A percentile compares a stretch with the other conserved stretches of the same genome.
Conservation (phyloP, 2,113 vertebrate species). For the Maccullochella peelii region DNA sequence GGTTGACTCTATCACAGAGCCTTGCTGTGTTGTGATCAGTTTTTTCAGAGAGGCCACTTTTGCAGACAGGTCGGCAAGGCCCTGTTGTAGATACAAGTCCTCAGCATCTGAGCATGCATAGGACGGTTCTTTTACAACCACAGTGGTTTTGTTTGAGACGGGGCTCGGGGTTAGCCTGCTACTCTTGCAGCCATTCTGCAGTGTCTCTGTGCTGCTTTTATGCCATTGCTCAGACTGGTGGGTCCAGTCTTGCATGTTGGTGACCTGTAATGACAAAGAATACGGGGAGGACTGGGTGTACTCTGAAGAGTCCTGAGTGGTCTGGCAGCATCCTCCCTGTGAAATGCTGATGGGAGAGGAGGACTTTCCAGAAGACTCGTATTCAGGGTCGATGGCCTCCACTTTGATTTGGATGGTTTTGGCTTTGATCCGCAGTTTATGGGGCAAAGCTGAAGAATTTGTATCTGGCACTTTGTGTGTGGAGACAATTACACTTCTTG, state of each 20-base stretch:
- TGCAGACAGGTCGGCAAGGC: slow-evolving; percentile 86
- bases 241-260: slow-evolving; percentile 91
- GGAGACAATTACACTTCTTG: slow-evolving; percentile 86
- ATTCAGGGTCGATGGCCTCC: slow-evolving; percentile 91
- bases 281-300: slow-evolving; percentile 84
- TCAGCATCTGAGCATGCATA: slow-evolving; percentile 85
- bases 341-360: slow-evolving; percentile 84
- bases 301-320: slow-evolving; percentile 79
- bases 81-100: slow-evolving; percentile 88
- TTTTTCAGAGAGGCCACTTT: slow-evolving; percentile 89
- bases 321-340: slow-evolving; percentile 83
- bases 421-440: slow-evolving; percentile 96
- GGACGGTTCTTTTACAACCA: slow-evolving; percentile 83
- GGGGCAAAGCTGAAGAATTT: slow-evolving; percentile 91
- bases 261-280: slow-evolving; percentile 92
- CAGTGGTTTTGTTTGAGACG: slow-evolving; percentile 49
- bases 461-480: slow-evolving; percentile 92
- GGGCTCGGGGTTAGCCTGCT: slow-evolving; percentile 59
- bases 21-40: slow-evolving; percentile 87
- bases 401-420: slow-evolving; percentile 94
- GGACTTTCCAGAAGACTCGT: slow-evolving; percentile 87
- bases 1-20: slow-evolving; percentile 88
- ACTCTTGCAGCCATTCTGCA: slow-evolving; percentile 79
- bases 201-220: slow-evolving; percentile 84
- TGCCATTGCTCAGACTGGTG: slow-evolving; percentile 90